These are phyloP conservation scores for Stenodera caucasica DNA, from an alignment of 2,888 invertebrate species.

Conservation along the genomic window DNA sequence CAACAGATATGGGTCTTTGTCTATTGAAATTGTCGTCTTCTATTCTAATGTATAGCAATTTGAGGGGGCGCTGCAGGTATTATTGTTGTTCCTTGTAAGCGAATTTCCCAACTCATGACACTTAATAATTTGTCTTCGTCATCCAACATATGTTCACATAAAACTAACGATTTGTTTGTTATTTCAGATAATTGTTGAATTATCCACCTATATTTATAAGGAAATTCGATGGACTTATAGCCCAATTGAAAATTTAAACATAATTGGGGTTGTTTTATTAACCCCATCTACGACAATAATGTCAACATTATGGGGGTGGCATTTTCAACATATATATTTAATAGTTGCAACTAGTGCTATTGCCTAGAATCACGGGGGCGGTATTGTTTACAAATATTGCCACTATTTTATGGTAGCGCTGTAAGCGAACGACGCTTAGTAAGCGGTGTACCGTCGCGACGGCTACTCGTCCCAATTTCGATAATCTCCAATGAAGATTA, in stretches of 20 bases:
- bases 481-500: too few relatives aligned
- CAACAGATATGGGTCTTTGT: background rate
- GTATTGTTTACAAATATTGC: constrained; percentile 21
- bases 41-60: background rate
- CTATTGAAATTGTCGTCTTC: background rate
- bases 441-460: constrained; percentile 26
- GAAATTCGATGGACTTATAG: too few relatives aligned
- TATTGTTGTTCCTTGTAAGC: constrained; percentile 7
- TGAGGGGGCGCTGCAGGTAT: constrained; percentile 9
- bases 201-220: too few relatives aligned
- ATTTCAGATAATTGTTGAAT: too few relatives aligned
- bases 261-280: too few relatives aligned
- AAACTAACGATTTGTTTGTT: background rate
- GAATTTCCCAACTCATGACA: too few relatives aligned
- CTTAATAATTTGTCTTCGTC: background rate
- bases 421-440: constrained; percentile 23
- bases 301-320: background rate
- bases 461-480: constrained; percentile 16
- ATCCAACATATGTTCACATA: background rate
- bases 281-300: too few relatives aligned
- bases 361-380: constrained; percentile 14
- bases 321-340: background rate
- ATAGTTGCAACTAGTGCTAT: constrained; percentile 22
- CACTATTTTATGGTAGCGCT: constrained; percentile 21
- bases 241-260: too few relatives aligned